Evolutionary conservation across 2,113 vertebrate genomes (phyloP).

Genomic region (Perca flavescens): DNA sequence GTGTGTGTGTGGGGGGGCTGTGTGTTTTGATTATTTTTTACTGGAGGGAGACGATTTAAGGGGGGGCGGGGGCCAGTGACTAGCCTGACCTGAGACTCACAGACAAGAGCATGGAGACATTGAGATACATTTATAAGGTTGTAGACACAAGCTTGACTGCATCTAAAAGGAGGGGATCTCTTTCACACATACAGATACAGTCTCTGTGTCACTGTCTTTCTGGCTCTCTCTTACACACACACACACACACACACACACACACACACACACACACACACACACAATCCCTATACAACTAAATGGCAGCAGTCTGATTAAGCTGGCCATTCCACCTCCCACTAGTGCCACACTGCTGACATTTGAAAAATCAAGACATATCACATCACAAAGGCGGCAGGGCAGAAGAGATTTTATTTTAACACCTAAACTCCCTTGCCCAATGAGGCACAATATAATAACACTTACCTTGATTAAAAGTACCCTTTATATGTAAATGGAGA

Average conservation of each 20-base stretch:
- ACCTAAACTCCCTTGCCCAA: constrained; percentile 97
- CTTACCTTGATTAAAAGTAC: constrained; percentile 99
- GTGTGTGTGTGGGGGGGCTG: constrained; percentile 57
- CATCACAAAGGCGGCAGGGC: constrained; percentile 93
- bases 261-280: constrained; percentile 47
- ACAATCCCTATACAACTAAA: constrained; percentile 87
- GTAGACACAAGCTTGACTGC: constrained; percentile 93
- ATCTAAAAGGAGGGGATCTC: constrained; percentile 90
- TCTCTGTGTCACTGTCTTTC: constrained; percentile 55
- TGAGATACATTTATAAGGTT: constrained; percentile 94
- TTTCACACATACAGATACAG: constrained; percentile 61
- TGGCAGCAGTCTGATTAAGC: constrained; percentile 96
- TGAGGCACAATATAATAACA: constrained; percentile 99
- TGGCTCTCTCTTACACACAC: background rate
- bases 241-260: constrained; percentile 29
- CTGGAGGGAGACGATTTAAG: constrained; percentile 85
- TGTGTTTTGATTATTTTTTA: constrained; percentile 98
- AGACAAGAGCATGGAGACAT: constrained; percentile 91
- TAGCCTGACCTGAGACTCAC: constrained; percentile 71
- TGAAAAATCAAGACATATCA: constrained; percentile 98
- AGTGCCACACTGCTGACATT: constrained; percentile 97
- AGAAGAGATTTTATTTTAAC: constrained; percentile 96
- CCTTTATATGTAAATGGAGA: constrained; percentile 99
- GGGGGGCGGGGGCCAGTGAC: constrained; percentile 78
- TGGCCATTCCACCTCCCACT: constrained; percentile 93